These are phyloP conservation scores for Anolis carolinensis DNA, from an alignment of 2,113 vertebrate genomes.

Conservation along the genomic window DNA sequence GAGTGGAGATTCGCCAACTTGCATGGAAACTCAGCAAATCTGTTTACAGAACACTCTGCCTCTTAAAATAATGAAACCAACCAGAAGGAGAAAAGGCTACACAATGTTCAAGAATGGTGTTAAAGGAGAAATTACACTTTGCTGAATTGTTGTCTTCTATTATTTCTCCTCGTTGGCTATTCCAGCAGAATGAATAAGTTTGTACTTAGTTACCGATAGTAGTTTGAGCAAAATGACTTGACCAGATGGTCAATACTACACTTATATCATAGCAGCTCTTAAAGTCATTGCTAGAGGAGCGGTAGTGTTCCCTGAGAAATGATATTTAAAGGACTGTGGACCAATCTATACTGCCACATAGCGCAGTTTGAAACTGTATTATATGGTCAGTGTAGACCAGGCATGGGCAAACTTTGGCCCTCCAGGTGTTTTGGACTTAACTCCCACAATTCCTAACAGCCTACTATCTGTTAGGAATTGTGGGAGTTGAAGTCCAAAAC, in stretches of 20 bases:
- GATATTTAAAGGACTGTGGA: too few species aligned
- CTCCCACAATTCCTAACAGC: too few species aligned
- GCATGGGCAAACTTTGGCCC: too few species aligned
- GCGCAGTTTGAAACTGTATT: too few species aligned
- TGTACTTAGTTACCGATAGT: conserved; percentile 15
- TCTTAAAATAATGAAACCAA: conserved; percentile 61
- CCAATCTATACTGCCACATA: too few species aligned
- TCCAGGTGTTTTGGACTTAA: too few species aligned
- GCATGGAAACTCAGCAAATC: conserved; percentile 70
- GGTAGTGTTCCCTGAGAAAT: too few species aligned
- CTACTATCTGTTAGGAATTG: too few species aligned
- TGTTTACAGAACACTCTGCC: conserved; percentile 68
- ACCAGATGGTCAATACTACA: not conserved
- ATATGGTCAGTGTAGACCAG: too few species aligned
- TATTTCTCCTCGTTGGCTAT: conserved; percentile 18
- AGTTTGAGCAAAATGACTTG: not conserved
- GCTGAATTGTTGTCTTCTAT: conserved; percentile 49
- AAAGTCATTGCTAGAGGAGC: not conserved
- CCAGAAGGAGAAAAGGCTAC: conserved; percentile 47
- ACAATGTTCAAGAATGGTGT: conserved; percentile 28
- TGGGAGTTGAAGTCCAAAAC: too few species aligned
- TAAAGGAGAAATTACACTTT: conserved; percentile 33
- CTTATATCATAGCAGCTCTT: not conserved
- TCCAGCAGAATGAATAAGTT: conserved; percentile 3
- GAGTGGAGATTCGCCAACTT: conserved; percentile 74